phyloP scores from a whole-genome alignment of 53 echinoderm and acorn worm species.

The Patiria pectinifera region DNA sequence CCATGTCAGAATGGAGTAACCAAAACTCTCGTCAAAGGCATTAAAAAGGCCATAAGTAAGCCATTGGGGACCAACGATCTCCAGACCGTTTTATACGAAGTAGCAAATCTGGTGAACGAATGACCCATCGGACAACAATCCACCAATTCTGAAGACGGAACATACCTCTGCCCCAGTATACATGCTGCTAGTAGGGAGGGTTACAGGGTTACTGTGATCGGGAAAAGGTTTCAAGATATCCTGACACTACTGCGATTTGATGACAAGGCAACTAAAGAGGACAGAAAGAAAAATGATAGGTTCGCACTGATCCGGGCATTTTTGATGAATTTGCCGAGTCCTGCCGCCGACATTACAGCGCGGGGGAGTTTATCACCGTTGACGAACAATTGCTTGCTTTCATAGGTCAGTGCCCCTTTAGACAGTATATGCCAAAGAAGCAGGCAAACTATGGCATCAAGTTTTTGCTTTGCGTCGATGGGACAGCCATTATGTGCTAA shows the following conservation, averaged over 20 bases:
- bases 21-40: too few species aligned
- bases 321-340: background rate
- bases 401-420: slow-evolving; percentile 30
- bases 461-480: slow-evolving; percentile 19
- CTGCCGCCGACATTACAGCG: background rate
- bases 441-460: slow-evolving; percentile 39
- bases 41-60: too few species aligned
- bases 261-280: background rate
- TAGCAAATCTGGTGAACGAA: too few species aligned
- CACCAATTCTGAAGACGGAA: too few species aligned
- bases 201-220: background rate
- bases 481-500: background rate
- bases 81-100: too few species aligned
- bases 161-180: too few species aligned
- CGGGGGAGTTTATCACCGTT: background rate
- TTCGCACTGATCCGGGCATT: slow-evolving; percentile 11
- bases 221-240: slow-evolving; percentile 18
- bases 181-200: too few species aligned
- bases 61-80: too few species aligned
- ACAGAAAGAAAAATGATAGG: background rate
- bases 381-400: slow-evolving; percentile 20
- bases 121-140: too few species aligned
- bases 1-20: too few species aligned
- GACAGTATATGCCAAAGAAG: slow-evolving; percentile 44
- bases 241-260: slow-evolving; percentile 16